Conservation (phyloP, 1,140 invertebrate species). For the Callitettix versicolor region DNA sequence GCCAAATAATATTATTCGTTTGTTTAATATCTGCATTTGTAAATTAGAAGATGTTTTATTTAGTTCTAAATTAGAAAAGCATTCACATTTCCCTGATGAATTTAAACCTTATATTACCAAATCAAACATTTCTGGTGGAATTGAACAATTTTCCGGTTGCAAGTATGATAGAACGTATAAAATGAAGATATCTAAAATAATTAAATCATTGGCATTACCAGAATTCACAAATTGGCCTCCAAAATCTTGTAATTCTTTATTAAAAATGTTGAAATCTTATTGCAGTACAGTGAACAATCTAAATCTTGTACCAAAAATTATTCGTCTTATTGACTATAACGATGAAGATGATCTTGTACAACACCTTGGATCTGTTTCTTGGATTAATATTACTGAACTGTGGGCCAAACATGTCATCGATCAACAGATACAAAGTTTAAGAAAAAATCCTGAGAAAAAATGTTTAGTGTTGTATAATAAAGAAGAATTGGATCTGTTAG, state of each 20-base stretch:
- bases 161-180: not conserved
- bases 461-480: slow-evolving; percentile 7
- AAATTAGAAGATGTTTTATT: not conserved
- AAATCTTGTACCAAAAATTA: not conserved
- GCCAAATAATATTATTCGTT: not conserved
- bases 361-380: slow-evolving; percentile 11
- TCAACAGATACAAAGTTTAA: not conserved
- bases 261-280: not conserved
- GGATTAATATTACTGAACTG: slow-evolving; percentile 19
- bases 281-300: not conserved
- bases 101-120: not conserved
- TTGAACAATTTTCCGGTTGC: not conserved
- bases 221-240: not conserved
- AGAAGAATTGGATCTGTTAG: slow-evolving; percentile 8
- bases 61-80: slow-evolving; percentile 1
- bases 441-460: not conserved
- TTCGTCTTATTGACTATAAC: slow-evolving; percentile 17
- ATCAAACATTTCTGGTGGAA: not conserved
- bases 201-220: not conserved
- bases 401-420: slow-evolving; percentile 7
- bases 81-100: not conserved
- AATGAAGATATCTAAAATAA: not conserved
- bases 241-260: not conserved
- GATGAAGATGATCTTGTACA: slow-evolving; percentile 1
- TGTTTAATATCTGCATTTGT: slow-evolving; percentile 3